A percentile compares a stretch with the other conserved stretches of the same genome.
Conservation (phyloP, 1,140 invertebrate species). For the Drosophila sechellia region DNA sequence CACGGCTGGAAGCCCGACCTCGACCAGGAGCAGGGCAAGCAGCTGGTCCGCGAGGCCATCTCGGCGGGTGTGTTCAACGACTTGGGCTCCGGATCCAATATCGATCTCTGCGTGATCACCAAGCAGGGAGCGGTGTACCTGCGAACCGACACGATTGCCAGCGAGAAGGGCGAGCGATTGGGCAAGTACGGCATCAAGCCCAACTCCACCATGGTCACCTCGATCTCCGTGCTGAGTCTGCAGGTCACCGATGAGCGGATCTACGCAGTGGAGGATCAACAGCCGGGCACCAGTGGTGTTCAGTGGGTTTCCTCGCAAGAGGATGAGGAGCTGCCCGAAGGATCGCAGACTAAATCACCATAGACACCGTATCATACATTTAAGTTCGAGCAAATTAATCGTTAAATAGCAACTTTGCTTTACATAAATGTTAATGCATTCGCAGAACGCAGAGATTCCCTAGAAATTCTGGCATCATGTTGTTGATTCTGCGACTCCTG, state of each 20-base stretch:
- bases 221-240: slow-evolving; percentile 47
- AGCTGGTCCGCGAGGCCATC: slow-evolving; percentile 96
- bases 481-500: slow-evolving; percentile 18
- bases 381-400: slow-evolving; percentile 20
- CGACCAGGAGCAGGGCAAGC: slow-evolving; percentile 94
- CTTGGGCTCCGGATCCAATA: slow-evolving; percentile 97
- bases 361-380: neutral
- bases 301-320: neutral
- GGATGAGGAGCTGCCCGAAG: no score
- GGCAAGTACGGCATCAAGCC: slow-evolving; percentile 59
- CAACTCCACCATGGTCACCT: slow-evolving; percentile 73
- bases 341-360: neutral
- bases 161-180: slow-evolving; percentile 88
- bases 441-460: slow-evolving; percentile 11
- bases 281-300: slow-evolving; percentile 8
- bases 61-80: slow-evolving; percentile 99
- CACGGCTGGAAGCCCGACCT: slow-evolving; percentile 93
- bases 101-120: slow-evolving; percentile 97
- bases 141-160: slow-evolving; percentile 94
- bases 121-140: slow-evolving; percentile 91
- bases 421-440: slow-evolving; percentile 22
- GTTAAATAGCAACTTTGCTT: slow-evolving; percentile 13
- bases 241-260: slow-evolving; percentile 34
- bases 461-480: slow-evolving; percentile 7
- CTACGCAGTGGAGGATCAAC: slow-evolving; percentile 17